Evolutionary conservation across 2,888 invertebrate genomes (phyloP), one percentile per base, ranked within the genome.

Genomic region (Vanessa cardui): DNA sequence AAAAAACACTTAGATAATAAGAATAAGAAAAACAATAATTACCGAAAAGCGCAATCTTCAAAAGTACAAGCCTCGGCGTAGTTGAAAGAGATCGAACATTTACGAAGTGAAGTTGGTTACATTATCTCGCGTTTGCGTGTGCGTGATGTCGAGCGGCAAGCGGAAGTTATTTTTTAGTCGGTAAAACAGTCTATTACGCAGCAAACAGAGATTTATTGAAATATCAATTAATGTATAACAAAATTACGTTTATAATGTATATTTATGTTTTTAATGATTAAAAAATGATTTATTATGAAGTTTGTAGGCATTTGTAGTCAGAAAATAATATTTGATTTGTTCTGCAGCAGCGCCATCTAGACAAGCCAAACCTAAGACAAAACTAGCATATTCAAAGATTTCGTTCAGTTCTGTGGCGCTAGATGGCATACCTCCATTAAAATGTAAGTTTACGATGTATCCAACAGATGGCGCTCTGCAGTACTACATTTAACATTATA

Each of bases 41-140:
- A 92, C 92, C 92, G 88, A 91, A 89, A 88, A 89, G 86, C 81
- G 87, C 84, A 83, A 86, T 90, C 87, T 88, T 86, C 75, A 73
- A 89, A 86, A 82, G 85, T 86, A 85, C 89, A 90, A 89, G 89
- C 89, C 90, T 90, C 89, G 83, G 88, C 88, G 90, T 87, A 87
- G 86, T 84, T 87, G 80, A 85, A 90, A 87, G 80, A 90, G 87
- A 93, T 92, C 92, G 92, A 92, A 89, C 90, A 89, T 91, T 84
- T 89, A 88, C 80, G 75, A 80, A 86, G 83, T 90, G 92, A 92
- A 92, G 92, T 89, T 88, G 77, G 90, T 78, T 74, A 72, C 83
- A 83, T 70, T 76, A 80, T 74, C 75, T 79, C 76, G 81, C 83
- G 81, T 85, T 88, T 84, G 87, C 85, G 86, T 84, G 71, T 87